phyloP scores from a whole-genome alignment of 2,797 vertebrate species.

The Lacerta bilineata region DNA sequence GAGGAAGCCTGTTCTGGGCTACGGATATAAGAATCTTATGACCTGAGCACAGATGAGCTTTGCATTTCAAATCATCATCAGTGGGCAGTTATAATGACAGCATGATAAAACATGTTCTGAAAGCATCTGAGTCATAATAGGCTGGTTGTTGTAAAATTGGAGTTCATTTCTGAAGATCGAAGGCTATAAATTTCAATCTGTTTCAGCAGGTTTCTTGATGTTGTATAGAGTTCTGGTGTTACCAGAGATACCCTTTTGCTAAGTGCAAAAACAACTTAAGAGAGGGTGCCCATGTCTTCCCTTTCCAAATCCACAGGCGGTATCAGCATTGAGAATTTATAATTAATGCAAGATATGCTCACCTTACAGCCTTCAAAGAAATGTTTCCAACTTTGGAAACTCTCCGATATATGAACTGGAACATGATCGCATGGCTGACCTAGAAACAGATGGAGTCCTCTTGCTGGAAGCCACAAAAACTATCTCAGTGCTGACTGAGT shows the following conservation, averaged over 20 bases:
- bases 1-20: no score
- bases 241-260: not conserved
- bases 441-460: conserved; percentile 22
- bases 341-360: conserved; percentile 27
- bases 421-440: conserved; percentile 21
- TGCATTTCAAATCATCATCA: conserved; percentile 38
- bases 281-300: not conserved
- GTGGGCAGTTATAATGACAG: conserved; percentile 51
- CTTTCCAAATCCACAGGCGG: not conserved
- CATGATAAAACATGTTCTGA: conserved; percentile 46
- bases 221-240: not conserved
- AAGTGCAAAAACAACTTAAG: not conserved
- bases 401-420: conserved; percentile 28
- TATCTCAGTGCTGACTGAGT: conserved; percentile 11
- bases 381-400: conserved; percentile 32
- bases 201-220: conserved; percentile 15
- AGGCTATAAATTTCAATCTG: conserved; percentile 22
- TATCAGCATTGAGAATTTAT: conserved; percentile 23
- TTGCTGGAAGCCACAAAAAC: conserved; percentile 5
- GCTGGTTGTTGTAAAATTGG: conserved; percentile 56
- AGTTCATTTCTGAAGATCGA: conserved; percentile 36
- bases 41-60: conserved; percentile 34
- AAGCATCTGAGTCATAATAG: conserved; percentile 44
- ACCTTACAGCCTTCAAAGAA: conserved; percentile 23
- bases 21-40: not conserved